Base-by-base conservation (phyloP, 2,797 vertebrate species). In the Epinephelus malabaricus region DNA sequence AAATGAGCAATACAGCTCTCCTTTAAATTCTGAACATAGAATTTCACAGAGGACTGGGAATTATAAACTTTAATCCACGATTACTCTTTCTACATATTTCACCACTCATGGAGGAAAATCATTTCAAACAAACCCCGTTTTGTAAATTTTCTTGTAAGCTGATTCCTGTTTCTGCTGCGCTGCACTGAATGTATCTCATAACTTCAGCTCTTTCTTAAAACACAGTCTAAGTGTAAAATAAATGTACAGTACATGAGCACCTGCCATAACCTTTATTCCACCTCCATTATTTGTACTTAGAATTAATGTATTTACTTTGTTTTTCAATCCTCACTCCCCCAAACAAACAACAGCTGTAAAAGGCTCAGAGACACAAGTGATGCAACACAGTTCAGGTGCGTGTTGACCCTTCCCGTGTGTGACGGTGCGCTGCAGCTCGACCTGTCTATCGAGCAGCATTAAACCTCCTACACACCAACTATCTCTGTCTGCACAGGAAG, bases 401-500 rank as follows among this genome's bases (percentile, higher is more conserved):
- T 34, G 30, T 8, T 66, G 47, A 71, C 47, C 21, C 50, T 43
- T 40, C 21, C 40, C 14, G 63, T n/a, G 0, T 5, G 46, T 13
- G 27, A 67, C 5, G 2, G 30, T 38, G 6, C 13, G 38, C 18
- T 47, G 38, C 38, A 19, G 19, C 46, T 45, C 51, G 3, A 56
- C 64, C 49, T 11, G 49, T 62, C 30, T 43, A 2, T n/a, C 10
- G 2, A 55, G 53, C 69, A 46, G 64, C 67, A 34, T 67, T 70
- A 47, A 63, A 47, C 67, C 69, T 56, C 75, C 78, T 11, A 78
- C 74, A 65, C 74, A 34, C n/a, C 62, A 10, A 69, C 56, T 61
- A 49, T 71, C 76, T 53, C 51, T 27, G 72, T 72, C 76, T 60
- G 55, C 27, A 27, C 51, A 74, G 45, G 64, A 55, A 53, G 55